A percentile compares a stretch with the other conserved stretches of the same genome.
These are phyloP conservation scores for Pandemis corylana DNA, from an alignment of 2,888 invertebrate genomes.

Conservation along the genomic window DNA sequence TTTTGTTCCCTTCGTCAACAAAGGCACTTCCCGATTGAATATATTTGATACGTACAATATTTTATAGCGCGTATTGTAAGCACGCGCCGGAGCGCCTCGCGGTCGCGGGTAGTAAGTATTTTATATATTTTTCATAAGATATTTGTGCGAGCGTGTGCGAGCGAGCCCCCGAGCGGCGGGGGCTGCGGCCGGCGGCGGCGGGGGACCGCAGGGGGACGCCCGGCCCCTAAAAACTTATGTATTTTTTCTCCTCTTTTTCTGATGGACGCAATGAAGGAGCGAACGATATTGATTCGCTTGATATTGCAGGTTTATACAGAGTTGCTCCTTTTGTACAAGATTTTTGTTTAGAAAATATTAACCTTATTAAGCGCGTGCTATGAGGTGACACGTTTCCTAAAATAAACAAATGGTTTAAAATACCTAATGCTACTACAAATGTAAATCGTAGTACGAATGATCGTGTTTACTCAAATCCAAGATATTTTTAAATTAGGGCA, in stretches of 20 bases:
- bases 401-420: neutral
- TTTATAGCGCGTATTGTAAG: constrained; percentile 72
- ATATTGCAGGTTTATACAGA: constrained; percentile 45
- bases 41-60: constrained; percentile 81
- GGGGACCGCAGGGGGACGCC: constrained; percentile 61
- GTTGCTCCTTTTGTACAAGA: neutral
- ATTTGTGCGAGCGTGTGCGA: constrained; percentile 60
- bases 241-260: constrained; percentile 83
- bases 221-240: constrained; percentile 84
- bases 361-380: neutral
- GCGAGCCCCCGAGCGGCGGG: constrained; percentile 51
- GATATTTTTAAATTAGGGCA: no score
- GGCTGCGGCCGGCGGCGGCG: constrained; percentile 44
- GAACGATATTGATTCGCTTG: constrained; percentile 77
- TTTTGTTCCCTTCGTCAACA: constrained; percentile 71
- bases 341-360: neutral
- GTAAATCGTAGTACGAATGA: no score
- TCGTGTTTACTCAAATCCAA: neutral
- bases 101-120: constrained; percentile 60
- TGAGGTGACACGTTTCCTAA: neutral
- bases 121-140: constrained; percentile 65
- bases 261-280: constrained; percentile 82
- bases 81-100: constrained; percentile 68
- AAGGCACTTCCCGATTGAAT: constrained; percentile 74
- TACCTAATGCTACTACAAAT: neutral